phyloP scores from a whole-genome alignment of 2,113 vertebrate species.

The Drymodes brunneopygia region DNA sequence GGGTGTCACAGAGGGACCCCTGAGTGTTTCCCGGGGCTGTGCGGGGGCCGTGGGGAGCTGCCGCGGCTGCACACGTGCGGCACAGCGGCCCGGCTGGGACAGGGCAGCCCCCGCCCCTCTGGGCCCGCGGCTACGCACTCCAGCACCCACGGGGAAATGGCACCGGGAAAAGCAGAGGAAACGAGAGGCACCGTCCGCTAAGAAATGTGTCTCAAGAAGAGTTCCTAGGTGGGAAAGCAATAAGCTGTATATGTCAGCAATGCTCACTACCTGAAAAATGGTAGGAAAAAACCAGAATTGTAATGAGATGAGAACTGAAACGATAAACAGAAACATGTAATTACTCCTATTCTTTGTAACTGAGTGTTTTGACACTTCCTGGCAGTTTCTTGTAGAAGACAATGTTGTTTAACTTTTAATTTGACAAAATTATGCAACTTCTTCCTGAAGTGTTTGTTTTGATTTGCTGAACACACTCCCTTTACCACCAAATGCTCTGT shows the following conservation, averaged over 20 bases:
- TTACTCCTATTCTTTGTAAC: conserved; percentile 68
- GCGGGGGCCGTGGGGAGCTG: accelerated
- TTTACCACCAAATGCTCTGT: neutral
- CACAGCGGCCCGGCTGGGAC: neutral
- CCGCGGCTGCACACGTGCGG: neutral
- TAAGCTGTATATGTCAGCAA: neutral
- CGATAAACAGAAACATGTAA: conserved; percentile 70
- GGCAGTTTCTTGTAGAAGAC: conserved; percentile 65
- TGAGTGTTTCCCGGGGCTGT: neutral
- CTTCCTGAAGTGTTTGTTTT: conserved; percentile 49
- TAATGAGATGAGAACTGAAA: conserved; percentile 60
- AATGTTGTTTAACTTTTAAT: conserved; percentile 71
- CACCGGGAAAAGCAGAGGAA: neutral
- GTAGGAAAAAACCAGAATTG: neutral
- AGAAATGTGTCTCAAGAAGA: neutral
- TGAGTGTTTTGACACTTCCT: conserved; percentile 71
- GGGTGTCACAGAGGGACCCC: neutral
- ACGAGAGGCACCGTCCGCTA: accelerated
- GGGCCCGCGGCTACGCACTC: neutral
- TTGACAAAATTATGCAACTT: conserved; percentile 63
- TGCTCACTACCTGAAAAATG: conserved; percentile 25
- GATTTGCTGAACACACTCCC: conserved; percentile 19
- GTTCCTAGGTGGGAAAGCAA: neutral
- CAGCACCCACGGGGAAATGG: neutral
- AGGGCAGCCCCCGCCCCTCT: neutral